Evolutionary conservation across 2,888 invertebrate species (phyloP).

Genomic region (Hydrotaea cyrtoneurina): DNA sequence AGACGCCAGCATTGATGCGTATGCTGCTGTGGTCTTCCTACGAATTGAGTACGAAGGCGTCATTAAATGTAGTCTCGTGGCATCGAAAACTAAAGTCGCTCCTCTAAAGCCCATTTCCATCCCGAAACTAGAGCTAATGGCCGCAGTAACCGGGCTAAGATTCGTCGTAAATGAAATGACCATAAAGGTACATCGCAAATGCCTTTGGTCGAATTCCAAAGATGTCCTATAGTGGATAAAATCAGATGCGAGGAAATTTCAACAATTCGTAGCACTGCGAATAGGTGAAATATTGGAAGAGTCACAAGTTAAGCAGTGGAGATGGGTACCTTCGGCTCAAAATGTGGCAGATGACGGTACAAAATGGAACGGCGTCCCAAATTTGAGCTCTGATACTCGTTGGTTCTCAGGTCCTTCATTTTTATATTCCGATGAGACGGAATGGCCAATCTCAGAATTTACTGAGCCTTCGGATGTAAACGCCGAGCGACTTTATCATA

Average conservation of each 20-base stretch:
- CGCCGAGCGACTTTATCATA: conserved; percentile 18
- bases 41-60: conserved; percentile 14
- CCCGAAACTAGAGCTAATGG: conserved; percentile 54
- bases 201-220: conserved; percentile 60
- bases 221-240: conserved; percentile 50
- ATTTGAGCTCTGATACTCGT: conserved; percentile 23
- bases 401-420: conserved; percentile 47
- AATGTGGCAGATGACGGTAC: conserved; percentile 58
- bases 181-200: conserved; percentile 13
- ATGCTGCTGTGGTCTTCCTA: conserved; percentile 56
- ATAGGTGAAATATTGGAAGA: conserved; percentile 51
- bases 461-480: not conserved
- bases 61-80: conserved; percentile 35
- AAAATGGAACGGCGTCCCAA: conserved; percentile 38
- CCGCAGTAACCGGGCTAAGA: conserved; percentile 40
- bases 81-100: conserved; percentile 51
- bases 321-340: conserved; percentile 42
- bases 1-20: conserved; percentile 58
- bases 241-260: conserved; percentile 47
- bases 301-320: conserved; percentile 44
- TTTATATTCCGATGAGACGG: not conserved
- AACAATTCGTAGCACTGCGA: conserved; percentile 47
- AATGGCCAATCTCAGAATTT: conserved; percentile 38
- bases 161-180: conserved; percentile 38
- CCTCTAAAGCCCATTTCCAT: conserved; percentile 56